These are phyloP conservation scores for Drosophila orosa DNA, from an alignment of 1,140 invertebrate genomes.

Conservation along the genomic window DNA sequence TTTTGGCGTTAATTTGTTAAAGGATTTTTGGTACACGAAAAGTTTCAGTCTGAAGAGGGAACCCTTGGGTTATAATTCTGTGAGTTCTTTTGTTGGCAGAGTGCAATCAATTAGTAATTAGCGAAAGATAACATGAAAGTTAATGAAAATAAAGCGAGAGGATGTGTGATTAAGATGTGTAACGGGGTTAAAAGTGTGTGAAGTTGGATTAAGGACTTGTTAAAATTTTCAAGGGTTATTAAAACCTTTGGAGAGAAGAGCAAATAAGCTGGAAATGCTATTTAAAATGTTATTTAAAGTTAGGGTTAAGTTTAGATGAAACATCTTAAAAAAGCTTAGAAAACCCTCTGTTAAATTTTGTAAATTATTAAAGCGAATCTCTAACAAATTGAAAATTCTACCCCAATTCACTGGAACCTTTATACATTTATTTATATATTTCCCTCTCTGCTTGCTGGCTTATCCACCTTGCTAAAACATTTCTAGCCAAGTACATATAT, in stretches of 20 bases:
- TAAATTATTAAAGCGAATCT: neutral
- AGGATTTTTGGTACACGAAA: slow-evolving; percentile 20
- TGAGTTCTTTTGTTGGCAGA: slow-evolving; percentile 6
- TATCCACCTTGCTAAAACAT: slow-evolving; percentile 25
- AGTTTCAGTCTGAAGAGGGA: slow-evolving; percentile 15
- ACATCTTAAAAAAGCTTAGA: neutral
- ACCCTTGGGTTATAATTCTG: neutral
- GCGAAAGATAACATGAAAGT: slow-evolving; percentile 10
- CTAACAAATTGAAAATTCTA: neutral
- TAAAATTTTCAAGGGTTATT: neutral
- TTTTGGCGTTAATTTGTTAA: slow-evolving; percentile 48
- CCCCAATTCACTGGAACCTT: neutral
- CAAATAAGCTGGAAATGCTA: neutral
- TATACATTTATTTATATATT: neutral
- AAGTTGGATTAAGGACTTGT: neutral
- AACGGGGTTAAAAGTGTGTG: neutral
- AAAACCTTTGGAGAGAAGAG: no score
- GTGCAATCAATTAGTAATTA: slow-evolving; percentile 39
- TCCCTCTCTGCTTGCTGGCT: neutral
- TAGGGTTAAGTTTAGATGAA: neutral
- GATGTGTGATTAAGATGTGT: neutral
- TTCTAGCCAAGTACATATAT: slow-evolving; percentile 4
- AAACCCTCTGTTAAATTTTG: neutral
- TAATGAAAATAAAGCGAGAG: neutral
- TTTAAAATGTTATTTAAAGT: neutral